Base-by-base conservation (phyloP, 1,140 invertebrate species). In the Drosophila melanica region DNA sequence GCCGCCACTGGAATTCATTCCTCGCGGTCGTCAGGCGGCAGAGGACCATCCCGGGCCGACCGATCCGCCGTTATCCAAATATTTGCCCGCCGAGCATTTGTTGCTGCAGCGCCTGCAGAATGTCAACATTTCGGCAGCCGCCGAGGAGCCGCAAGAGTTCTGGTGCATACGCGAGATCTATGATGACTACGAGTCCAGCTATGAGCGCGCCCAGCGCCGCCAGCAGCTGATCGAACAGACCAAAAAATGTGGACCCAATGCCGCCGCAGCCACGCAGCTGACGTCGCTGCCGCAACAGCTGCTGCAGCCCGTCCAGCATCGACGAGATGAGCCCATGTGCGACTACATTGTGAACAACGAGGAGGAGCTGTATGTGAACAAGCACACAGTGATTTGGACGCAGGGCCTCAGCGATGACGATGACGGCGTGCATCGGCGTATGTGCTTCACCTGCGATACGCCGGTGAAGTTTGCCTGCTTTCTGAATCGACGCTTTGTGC, bases 351-450 rank as follows among this genome's bases (percentile, higher is more conserved):
- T 92, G 0, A 92, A 91, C 70, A 92, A 91, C 79, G 97, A 98
- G 93, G 97, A 98, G 92, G 98, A 99, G 92, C 92, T 99, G 12
- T 99, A 98, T 93, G 95, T 97, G 10, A 96, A 95, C 75, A 97
- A 95, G 6, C 95, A 96, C 86, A 96, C 96, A 18, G 97, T 96
- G 16, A 94, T 98, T 20, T 97, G 97, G 95, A 95, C 94, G 3
- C 73, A 82, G 63, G 92, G 92, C 6, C 53, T 89, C 9, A 64
- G 70, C 12, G 84, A 87, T 55, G 84, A 68, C 3, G 78, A 86
- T 6, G 73, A 79, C 30, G 75, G 92, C 23, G 76, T 93, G 2
- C 78, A 93, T 3, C 87, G 94, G 66, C 94, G 95, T 35, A 93
- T 94, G 73, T 95, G 95, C 48, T 98, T 97, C 86, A 98, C 97